Percentiles rank a stretch among this genome's conserved stretches.
Evolutionary conservation across 2,888 invertebrate species (phyloP).

Genomic region (Cephus rjabovi): DNA sequence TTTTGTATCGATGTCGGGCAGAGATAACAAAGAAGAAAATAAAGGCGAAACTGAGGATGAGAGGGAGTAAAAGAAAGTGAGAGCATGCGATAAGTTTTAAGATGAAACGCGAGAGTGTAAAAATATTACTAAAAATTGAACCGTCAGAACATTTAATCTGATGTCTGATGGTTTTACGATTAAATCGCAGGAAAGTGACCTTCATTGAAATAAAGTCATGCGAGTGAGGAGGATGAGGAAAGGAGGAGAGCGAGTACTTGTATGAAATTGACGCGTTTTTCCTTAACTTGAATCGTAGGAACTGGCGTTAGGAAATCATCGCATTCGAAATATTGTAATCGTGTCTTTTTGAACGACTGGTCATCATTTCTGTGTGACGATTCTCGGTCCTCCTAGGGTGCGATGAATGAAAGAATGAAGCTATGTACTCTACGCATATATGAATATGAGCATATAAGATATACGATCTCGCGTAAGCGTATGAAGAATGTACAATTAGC

Average conservation of each 20-base stretch:
- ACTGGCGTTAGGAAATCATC: conserved; percentile 36
- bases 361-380: not conserved
- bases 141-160: conserved; percentile 42
- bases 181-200: conserved; percentile 57
- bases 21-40: conserved; percentile 24
- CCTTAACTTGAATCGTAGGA: conserved; percentile 30
- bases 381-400: not conserved
- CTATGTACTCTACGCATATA: conserved; percentile 32
- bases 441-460: conserved; percentile 34
- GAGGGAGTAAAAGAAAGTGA: conserved; percentile 13
- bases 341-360: not conserved
- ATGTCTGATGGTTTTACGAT: conserved; percentile 55
- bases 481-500: conserved; percentile 40
- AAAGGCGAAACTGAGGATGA: conserved; percentile 16
- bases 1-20: conserved; percentile 34
- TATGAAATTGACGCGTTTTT: not conserved
- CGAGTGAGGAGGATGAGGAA: conserved; percentile 21
- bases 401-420: too few species aligned
- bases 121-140: conserved; percentile 40
- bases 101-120: conserved; percentile 23
- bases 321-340: conserved; percentile 28
- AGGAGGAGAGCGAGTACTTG: not conserved
- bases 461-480: conserved; percentile 45
- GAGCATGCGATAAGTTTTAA: conserved; percentile 21
- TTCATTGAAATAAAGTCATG: conserved; percentile 52